Conservation (phyloP, 1,140 invertebrate genomes). For the Choristoneura fumiferana region DNA sequence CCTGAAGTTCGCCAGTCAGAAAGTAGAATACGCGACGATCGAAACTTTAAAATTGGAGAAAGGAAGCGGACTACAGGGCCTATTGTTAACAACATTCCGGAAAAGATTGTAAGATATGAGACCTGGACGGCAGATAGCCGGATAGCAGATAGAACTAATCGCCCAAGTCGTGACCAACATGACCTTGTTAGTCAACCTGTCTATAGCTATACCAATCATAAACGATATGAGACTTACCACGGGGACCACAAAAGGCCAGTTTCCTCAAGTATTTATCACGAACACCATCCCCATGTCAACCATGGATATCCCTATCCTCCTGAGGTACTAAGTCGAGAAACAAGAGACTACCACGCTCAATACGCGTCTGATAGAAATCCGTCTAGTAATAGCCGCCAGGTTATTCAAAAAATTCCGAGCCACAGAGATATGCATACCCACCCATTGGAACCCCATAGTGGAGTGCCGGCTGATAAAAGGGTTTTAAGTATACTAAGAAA, state of each 20-base stretch:
- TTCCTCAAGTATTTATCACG: slow-evolving; percentile 42
- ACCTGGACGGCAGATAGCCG: slow-evolving; percentile 68
- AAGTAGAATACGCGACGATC: slow-evolving; percentile 59
- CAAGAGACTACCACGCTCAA: slow-evolving; percentile 50
- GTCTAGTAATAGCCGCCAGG: slow-evolving; percentile 68
- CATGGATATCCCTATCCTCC: slow-evolving; percentile 53
- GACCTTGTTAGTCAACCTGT: slow-evolving; percentile 67
- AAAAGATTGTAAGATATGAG: slow-evolving; percentile 72
- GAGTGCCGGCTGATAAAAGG: slow-evolving; percentile 81
- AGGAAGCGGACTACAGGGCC: slow-evolving; percentile 63
- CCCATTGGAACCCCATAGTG: slow-evolving; percentile 48
- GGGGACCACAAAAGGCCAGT: slow-evolving; percentile 56
- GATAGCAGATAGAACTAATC: slow-evolving; percentile 56
- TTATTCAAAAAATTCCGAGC: slow-evolving; percentile 67
- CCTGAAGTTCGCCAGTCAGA: slow-evolving; percentile 56
- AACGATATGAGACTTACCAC: slow-evolving; percentile 65
- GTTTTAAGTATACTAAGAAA: slow-evolving; percentile 84
- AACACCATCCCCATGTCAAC: slow-evolving; percentile 45
- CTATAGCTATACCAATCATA: slow-evolving; percentile 67
- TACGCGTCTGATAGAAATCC: slow-evolving; percentile 55
- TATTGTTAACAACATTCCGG: slow-evolving; percentile 71
- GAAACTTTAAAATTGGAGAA: slow-evolving; percentile 63
- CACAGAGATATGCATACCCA: slow-evolving; percentile 56
- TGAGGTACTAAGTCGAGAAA: slow-evolving; percentile 42
- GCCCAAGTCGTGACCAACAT: slow-evolving; percentile 60